Conservation (phyloP, 2,113 vertebrate genomes). For the Myxocyprinus asiaticus region DNA sequence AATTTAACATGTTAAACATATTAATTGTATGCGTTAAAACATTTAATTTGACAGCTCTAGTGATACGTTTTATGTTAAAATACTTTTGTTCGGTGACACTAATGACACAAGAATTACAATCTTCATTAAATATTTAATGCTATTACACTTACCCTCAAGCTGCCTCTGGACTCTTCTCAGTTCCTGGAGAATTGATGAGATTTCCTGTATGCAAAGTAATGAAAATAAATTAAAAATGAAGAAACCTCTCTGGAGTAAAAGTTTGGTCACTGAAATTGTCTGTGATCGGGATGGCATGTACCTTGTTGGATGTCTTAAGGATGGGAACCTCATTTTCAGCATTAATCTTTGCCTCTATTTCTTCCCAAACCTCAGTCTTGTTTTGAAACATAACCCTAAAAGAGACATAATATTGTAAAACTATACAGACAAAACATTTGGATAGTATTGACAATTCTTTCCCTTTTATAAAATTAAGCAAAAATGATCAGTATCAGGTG, state of each 20-base stretch:
- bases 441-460: too few species aligned
- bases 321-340: conserved; percentile 92
- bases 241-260: not conserved
- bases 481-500: too few species aligned
- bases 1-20: too few species aligned
- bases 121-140: not conserved
- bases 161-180: conserved; percentile 91
- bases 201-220: conserved; percentile 77
- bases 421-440: too few species aligned
- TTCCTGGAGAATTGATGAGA: conserved; percentile 90
- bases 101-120: not conserved
- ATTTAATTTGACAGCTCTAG: too few species aligned
- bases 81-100: not conserved
- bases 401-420: not conserved
- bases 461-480: too few species aligned
- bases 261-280: not conserved
- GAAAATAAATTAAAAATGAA: not conserved
- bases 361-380: conserved; percentile 87
- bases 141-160: conserved; percentile 83
- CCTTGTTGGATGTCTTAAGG: conserved; percentile 94
- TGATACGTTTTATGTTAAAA: too few species aligned
- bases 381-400: conserved; percentile 90
- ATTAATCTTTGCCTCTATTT: conserved; percentile 90
- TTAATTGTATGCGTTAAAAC: too few species aligned
- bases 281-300: conserved; percentile 53